Conservation (phyloP, 2,113 vertebrate genomes). For the Pogona vitticeps region DNA sequence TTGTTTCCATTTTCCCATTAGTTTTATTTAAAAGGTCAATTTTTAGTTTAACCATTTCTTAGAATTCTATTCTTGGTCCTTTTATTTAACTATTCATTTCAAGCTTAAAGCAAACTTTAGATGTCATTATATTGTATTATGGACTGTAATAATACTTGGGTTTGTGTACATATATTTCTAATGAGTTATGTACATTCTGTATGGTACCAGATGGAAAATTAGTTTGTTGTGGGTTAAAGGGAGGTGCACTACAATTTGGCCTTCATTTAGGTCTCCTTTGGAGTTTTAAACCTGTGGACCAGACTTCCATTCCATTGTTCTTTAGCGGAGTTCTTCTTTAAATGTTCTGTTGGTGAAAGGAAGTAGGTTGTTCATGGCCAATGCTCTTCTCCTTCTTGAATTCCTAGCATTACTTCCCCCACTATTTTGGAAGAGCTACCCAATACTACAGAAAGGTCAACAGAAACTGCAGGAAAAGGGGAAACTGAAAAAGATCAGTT, state of each 20-base stretch:
- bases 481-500: no score
- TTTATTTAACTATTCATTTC: not conserved
- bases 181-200: not conserved
- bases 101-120: not conserved
- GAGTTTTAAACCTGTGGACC: not conserved
- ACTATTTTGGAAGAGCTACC: not conserved
- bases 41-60: not conserved
- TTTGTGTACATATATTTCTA: not conserved
- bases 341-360: not conserved
- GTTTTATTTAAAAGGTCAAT: not conserved
- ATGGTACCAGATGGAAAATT: not conserved
- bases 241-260: not conserved
- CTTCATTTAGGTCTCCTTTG: not conserved
- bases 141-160: not conserved
- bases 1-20: not conserved
- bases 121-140: no score
- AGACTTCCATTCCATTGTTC: no score
- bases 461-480: no score
- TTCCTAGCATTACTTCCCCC: not conserved
- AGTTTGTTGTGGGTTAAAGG: not conserved
- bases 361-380: not conserved
- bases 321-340: not conserved
- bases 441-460: no score
- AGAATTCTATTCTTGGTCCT: not conserved
- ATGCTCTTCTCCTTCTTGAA: not conserved